Evolutionary conservation across 2,888 invertebrate species (phyloP), one percentile per base, ranked within the genome.

Genomic region (Thelaira solivaga): DNA sequence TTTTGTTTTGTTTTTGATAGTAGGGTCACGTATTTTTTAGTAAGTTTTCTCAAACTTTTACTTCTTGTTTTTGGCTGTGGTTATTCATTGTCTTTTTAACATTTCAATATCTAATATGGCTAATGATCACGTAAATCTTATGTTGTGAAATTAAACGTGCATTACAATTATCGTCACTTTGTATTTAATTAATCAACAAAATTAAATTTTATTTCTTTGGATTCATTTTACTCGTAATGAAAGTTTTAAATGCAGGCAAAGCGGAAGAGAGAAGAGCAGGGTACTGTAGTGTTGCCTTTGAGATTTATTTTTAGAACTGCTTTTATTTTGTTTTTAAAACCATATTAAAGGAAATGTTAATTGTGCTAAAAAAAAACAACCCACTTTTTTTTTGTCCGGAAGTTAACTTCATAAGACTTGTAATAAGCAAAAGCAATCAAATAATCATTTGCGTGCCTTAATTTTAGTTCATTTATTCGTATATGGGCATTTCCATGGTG

Each of bases 121-220:
- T 73, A 78, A 78, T 78, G 62, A 78, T 65, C 77, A 78, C 77
- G 77, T 78, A 78, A 69, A 73, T 53, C 68, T 55, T 73, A 72
- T 68, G 53, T 73, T 73, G 43, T 34, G 59, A 59, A 73, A 49
- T 41, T 72, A 78, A 73, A 73, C 69, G 73, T 73, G 77, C 77
- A 39, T 73, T 69, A 26, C 36, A 69, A 69, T 69, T 77, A 73
- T 64, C 68, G 49, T 51, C 57, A 73, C 62, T 73, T 71, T 76
- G 47, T 43, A 36, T 29, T 68, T 77, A 73, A 73, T 77, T 73
- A 77, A 73, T 77, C 73, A 68, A 49, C 16, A 45, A n/a, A 2
- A 7, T 16, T 57, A 26, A 34, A 11, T 57, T 24, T 10, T 55
- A 10, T 26, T 43, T 7, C 18, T 31, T 29, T 16, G 43, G 6